Evolutionary conservation across 2,888 invertebrate genomes (phyloP).

Genomic region (Pandemis cinnamomeana): DNA sequence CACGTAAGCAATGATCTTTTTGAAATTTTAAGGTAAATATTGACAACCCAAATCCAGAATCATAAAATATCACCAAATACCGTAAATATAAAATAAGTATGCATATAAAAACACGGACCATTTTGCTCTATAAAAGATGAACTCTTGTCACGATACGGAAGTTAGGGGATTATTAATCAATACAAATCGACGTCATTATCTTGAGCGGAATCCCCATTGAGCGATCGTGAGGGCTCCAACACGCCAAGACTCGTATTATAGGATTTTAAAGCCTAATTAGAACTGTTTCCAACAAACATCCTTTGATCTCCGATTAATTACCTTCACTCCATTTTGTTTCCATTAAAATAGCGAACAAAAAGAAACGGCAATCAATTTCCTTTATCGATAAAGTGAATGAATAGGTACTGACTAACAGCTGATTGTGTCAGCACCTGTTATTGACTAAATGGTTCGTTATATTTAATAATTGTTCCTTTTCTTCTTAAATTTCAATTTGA

Average conservation of each 20-base stretch:
- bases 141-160: not conserved
- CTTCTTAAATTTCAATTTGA: too few relatives aligned
- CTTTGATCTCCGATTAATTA: constrained; percentile 37
- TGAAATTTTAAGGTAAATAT: too few relatives aligned
- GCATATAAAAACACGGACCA: too few relatives aligned
- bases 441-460: not conserved
- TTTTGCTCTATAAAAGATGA: too few relatives aligned
- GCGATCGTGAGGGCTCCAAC: constrained; percentile 9
- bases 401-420: not conserved
- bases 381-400: not conserved
- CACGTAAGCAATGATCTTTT: not conserved
- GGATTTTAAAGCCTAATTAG: constrained; percentile 37
- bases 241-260: constrained; percentile 23
- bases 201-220: constrained; percentile 6
- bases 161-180: constrained; percentile 7
- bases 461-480: not conserved
- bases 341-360: not conserved
- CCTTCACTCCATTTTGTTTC: constrained; percentile 12
- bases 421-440: not conserved
- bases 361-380: not conserved
- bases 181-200: constrained; percentile 35
- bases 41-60: too few relatives aligned
- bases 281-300: constrained; percentile 34
- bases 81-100: too few relatives aligned
- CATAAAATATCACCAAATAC: too few relatives aligned